Base-by-base conservation (phyloP, 2,797 vertebrate genomes). In the Menidia menidia region DNA sequence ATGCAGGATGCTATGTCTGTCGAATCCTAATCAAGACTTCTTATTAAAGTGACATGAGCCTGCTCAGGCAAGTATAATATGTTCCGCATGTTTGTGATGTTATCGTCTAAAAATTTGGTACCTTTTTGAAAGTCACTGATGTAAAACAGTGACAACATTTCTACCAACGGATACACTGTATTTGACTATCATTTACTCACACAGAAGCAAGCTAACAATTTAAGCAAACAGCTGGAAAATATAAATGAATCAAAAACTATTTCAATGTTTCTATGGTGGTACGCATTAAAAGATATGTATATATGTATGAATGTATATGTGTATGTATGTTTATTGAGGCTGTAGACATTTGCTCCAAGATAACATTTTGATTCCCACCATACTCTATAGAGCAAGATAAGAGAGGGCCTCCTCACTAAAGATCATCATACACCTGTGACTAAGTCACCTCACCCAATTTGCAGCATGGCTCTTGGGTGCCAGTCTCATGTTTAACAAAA, bases 401-500 rank as follows among this genome's bases (percentile, higher is more conserved):
- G 13, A 7, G 31, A 15, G 30, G 7, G 30, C 51, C 51, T 53
- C 30, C 31, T 9, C 51, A 32, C 51, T 30, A 53, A 6, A 31
- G 30, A 15, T 39, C 35, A 7, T 39, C 35, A 7, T 7, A 39
- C 51, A 32, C 51, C 86, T 83, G 81, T 80, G 80, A 88, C 85
- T 80, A 67, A 88, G 85, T 88, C 87, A 83, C 81, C 84, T 89
- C 84, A 87, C 94, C 77, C 72, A 73, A 91, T 90, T 91, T 84
- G 84, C 88, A 84, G 91, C 87, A 90, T 91, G 88, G 92, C 65
- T 87, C 86, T 87, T 64, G 45, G 93, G 89, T 93, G 92, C 63
- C 89, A 81, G 87, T 95, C 10, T 39, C 79, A 88, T 94, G 93
- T 94, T 95, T 93, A 90, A 90, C 92, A 92, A 89, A 69, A 78